A percentile compares a stretch with the other conserved stretches of the same genome.
phyloP scores from a whole-genome alignment of 2,113 vertebrate species.

The Euleptes europaea region DNA sequence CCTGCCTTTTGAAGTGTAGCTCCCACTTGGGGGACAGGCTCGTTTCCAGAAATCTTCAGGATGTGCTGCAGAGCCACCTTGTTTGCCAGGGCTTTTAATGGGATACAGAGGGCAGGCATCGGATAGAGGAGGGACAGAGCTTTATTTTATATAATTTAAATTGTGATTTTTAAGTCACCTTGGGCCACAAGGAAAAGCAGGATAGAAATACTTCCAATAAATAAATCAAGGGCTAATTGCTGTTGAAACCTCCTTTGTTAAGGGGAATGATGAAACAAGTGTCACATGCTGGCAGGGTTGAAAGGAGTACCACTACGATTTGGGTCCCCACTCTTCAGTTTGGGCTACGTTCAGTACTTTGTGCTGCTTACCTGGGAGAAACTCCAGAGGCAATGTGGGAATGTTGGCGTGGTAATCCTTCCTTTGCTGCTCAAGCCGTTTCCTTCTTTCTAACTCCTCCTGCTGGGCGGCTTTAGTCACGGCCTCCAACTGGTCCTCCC shows the following conservation, averaged over 20 bases:
- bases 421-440: constrained; percentile 94
- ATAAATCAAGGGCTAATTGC: background rate
- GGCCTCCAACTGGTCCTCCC: constrained; percentile 94
- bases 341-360: background rate
- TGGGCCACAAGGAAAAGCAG: background rate
- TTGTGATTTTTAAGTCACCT: background rate
- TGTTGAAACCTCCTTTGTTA: constrained; percentile 11
- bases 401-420: constrained; percentile 89
- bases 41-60: too few relatives aligned
- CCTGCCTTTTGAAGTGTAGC: too few relatives aligned
- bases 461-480: constrained; percentile 97
- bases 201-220: background rate
- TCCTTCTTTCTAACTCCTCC: constrained; percentile 94
- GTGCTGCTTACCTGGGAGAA: constrained; percentile 77
- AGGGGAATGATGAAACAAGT: background rate
- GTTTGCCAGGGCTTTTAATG: too few relatives aligned
- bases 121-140: too few relatives aligned
- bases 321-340: constrained; percentile 6
- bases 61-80: too few relatives aligned
- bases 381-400: constrained; percentile 73
- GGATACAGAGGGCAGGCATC: too few relatives aligned
- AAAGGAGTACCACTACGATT: background rate
- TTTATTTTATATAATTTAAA: too few relatives aligned
- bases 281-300: background rate
- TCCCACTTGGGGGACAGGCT: too few relatives aligned